A percentile compares a stretch with the other conserved stretches of the same genome.
These are phyloP conservation scores for Pterostichus madidus DNA, from an alignment of 2,888 invertebrate genomes.

Conservation along the genomic window DNA sequence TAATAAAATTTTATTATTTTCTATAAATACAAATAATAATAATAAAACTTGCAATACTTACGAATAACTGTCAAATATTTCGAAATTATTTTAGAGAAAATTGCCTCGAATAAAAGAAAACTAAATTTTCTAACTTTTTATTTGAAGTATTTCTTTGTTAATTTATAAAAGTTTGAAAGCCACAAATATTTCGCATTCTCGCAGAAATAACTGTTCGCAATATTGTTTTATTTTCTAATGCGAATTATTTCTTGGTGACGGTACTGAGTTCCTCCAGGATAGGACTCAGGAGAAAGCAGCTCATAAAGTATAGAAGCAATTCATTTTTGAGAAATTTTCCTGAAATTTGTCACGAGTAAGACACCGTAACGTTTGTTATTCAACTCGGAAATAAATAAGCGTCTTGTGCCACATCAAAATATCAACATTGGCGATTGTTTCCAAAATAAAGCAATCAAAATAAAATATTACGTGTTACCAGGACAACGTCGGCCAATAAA, in stretches of 20 bases:
- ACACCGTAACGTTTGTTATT: constrained; percentile 13
- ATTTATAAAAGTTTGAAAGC: too few species aligned
- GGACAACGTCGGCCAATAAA: constrained; percentile 44
- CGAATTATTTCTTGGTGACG: constrained; percentile 29
- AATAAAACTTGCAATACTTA: too few species aligned
- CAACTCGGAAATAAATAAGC: constrained; percentile 30
- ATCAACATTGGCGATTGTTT: constrained; percentile 58
- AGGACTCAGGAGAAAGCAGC: background rate
- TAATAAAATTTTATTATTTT: constrained; percentile 12
- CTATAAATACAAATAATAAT: background rate
- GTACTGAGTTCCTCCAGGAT: background rate
- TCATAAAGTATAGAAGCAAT: background rate
- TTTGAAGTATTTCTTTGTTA: too few species aligned
- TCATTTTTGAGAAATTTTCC: background rate
- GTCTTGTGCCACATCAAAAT: constrained; percentile 38
- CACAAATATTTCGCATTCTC: background rate
- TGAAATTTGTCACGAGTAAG: constrained; percentile 7
- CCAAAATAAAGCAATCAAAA: constrained; percentile 61
- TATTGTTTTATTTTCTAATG: constrained; percentile 11
- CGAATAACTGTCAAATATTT: too few species aligned
- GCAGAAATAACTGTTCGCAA: background rate
- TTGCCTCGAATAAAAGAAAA: too few species aligned
- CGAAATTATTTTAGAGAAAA: too few species aligned
- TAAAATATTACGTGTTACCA: constrained; percentile 53
- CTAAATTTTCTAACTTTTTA: too few species aligned